Evolutionary conservation across 2,797 vertebrate species (phyloP).

Genomic region (Girardinus metallicus): DNA sequence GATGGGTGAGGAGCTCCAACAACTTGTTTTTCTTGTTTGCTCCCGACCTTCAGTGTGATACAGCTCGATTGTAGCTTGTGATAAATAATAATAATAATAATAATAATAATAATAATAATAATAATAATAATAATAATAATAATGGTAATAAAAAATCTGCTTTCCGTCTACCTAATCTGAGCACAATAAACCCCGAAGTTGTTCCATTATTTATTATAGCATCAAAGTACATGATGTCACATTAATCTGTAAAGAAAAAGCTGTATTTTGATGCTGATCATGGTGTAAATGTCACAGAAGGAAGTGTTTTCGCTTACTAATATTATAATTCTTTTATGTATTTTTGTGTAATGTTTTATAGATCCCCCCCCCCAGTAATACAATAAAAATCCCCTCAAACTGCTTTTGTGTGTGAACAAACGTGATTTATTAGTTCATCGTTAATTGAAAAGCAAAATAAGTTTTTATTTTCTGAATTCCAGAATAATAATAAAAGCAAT

Average conservation of each 20-base stretch:
- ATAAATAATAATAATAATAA: not conserved
- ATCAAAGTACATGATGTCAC: slow-evolving; percentile 28
- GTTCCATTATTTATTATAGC: slow-evolving; percentile 63
- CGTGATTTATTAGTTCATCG: not conserved
- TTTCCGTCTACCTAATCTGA: not conserved
- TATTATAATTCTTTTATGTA: slow-evolving; percentile 50
- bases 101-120: no score
- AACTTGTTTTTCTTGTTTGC: slow-evolving; percentile 63
- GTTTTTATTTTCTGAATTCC: not conserved
- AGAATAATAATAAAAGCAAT: not conserved
- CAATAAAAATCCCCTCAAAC: slow-evolving; percentile 30
- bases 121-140: no score
- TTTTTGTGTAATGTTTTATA: slow-evolving; percentile 72
- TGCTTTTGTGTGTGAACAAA: not conserved
- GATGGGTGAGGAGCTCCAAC: slow-evolving; percentile 32
- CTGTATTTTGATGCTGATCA: slow-evolving; percentile 35
- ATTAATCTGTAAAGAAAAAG: slow-evolving; percentile 56
- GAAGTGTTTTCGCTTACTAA: slow-evolving; percentile 26
- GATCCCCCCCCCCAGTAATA: slow-evolving; percentile 54
- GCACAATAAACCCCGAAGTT: slow-evolving; percentile 1
- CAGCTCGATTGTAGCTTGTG: slow-evolving; percentile 28
- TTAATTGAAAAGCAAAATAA: not conserved
- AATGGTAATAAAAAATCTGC: not conserved
- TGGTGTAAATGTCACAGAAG: slow-evolving; percentile 45
- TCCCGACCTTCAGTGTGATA: slow-evolving; percentile 23